Conservation (phyloP, 2,797 vertebrate genomes). For the Chrosomus eos region DNA sequence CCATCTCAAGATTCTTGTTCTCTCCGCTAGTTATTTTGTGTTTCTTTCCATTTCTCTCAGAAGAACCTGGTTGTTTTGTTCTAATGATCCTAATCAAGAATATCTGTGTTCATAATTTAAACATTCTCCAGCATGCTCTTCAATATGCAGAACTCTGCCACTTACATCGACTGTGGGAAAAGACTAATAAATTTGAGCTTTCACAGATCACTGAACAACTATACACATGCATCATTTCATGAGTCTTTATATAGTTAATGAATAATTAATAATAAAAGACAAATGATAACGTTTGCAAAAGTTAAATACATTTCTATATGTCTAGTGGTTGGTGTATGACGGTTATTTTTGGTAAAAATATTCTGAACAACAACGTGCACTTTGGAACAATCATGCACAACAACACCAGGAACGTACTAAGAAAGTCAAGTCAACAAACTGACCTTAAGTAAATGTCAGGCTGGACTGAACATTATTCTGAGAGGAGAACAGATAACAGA, state of each 20-base stretch:
- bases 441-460: not conserved
- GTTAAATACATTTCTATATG: not conserved
- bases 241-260: not conserved
- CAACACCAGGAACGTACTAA: not conserved
- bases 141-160: conserved; percentile 4
- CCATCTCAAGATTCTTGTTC: not conserved
- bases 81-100: conserved; percentile 10
- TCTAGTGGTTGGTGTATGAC: not conserved
- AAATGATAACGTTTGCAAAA: not conserved
- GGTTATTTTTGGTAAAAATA: not conserved
- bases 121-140: not conserved
- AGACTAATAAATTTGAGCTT: not conserved
- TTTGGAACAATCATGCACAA: not conserved
- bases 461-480: conserved; percentile 5
- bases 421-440: conserved; percentile 22
- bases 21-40: not conserved
- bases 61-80: conserved; percentile 39
- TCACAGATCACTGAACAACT: not conserved
- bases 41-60: not conserved
- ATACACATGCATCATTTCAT: not conserved
- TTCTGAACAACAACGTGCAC: not conserved
- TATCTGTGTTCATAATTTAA: not conserved
- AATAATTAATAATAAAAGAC: not conserved
- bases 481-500: conserved; percentile 24
- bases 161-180: conserved; percentile 12